Evolutionary conservation across 2,797 vertebrate genomes (phyloP).

Genomic region (Sciurus vulgaris): DNA sequence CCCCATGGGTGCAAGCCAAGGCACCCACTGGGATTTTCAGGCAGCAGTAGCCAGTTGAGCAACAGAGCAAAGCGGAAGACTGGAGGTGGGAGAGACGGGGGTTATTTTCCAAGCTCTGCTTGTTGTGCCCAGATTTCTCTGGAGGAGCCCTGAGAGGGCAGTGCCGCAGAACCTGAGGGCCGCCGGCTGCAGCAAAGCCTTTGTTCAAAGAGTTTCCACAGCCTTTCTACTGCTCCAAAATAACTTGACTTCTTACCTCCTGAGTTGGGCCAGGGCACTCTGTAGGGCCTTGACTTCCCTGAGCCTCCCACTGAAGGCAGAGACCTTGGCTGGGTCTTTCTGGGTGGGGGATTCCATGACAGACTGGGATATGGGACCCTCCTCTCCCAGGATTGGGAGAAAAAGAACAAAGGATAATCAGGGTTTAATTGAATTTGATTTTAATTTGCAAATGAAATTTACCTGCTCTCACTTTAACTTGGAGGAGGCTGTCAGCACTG

Average conservation of each 20-base stretch:
- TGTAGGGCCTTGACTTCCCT: background rate
- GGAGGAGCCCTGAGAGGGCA: background rate
- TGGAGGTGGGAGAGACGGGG: background rate
- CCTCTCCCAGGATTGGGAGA: constrained; percentile 30
- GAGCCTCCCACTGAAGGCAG: background rate
- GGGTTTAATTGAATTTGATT: constrained; percentile 86
- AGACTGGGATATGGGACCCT: background rate
- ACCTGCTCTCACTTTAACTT: constrained; percentile 85
- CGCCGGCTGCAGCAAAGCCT: background rate
- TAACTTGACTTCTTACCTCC: constrained; percentile 42
- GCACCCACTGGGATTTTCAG: background rate
- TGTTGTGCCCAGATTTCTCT: background rate
- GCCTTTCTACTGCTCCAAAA: background rate
- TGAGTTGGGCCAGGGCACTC: background rate
- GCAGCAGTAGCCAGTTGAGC: background rate
- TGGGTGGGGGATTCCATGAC: background rate
- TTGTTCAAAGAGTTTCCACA: constrained; percentile 62
- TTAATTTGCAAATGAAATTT: constrained; percentile 88
- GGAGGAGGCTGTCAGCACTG: constrained; percentile 76
- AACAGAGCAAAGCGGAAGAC: background rate
- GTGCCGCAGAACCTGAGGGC: background rate
- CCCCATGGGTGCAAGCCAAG: background rate
- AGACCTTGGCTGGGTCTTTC: background rate
- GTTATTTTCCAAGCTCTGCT: background rate
- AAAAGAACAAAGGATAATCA: constrained; percentile 72